Base-by-base conservation (phyloP, 2,888 invertebrate species). In the Sisyra terminalis region DNA sequence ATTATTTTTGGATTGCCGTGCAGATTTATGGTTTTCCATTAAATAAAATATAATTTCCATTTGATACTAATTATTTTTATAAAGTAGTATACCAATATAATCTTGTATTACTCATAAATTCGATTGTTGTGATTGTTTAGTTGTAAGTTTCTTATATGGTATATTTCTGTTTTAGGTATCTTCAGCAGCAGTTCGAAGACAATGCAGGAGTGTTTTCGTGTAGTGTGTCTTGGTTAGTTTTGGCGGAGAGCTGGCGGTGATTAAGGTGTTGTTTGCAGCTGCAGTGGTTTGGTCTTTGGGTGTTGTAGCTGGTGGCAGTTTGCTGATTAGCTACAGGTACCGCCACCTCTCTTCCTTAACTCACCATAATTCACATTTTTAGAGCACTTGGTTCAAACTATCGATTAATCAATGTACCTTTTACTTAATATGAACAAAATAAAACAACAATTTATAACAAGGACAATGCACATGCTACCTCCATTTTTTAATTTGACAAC, bases 341-440 rank as follows among this genome's bases (percentile, higher is more conserved):
- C 40, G 40, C 40, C 40, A 40, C 29, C 40, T 40, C 40, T 40
- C 40, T 40, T 30, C 30, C 40, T 40, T 30, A 37, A 37, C 37
- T 37, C 37, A 37, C 37, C 37, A 37, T 16, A 16, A 17, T 16
- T 37, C 16, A 37, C 11, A 18, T 17, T 37, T 9, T 15, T 37
- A 18, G 37, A 37, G 37, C 37, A 37, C 37, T 37, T 37, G 24
- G 24, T 24, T 35, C 35, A 35, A 35, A 35, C 14, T 15, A 35
- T 35, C 9, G n/a, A 35, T 3, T 3, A 6, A 35, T 35, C 24
- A 24, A 24, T 24, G 24, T 24, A 24, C 24, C 24, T 24, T 24
- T 24, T 24, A 24, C 24, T 24, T 24, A 24, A 5, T 24, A 24
- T 24, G 7, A 24, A 24, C 3, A 24, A 3, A 24, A 24, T 24